These are phyloP conservation scores for Aphis gossypii DNA, from an alignment of 1,140 invertebrate species.

Conservation along the genomic window DNA sequence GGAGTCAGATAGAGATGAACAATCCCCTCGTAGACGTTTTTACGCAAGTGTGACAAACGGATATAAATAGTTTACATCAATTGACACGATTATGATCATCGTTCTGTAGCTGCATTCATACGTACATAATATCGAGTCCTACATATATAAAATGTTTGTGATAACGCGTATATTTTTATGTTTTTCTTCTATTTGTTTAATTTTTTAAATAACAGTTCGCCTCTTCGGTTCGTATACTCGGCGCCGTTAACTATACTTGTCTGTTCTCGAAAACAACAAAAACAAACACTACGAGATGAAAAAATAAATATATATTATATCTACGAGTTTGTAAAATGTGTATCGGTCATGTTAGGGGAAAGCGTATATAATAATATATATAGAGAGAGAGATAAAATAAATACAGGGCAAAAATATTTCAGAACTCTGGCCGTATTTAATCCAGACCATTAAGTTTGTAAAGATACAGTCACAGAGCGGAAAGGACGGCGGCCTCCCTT, in stretches of 20 bases:
- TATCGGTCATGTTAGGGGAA: constrained; percentile 12
- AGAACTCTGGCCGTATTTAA: constrained; percentile 52
- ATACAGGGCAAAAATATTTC: constrained; percentile 50
- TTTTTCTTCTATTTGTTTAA: neutral
- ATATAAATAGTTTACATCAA: constrained; percentile 49
- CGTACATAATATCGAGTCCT: neutral
- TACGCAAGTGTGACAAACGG: constrained; percentile 25
- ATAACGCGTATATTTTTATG: neutral
- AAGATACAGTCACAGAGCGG: constrained; percentile 50
- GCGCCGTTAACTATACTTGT: neutral
- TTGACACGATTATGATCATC: constrained; percentile 31
- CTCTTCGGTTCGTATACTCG: neutral
- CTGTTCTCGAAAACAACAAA: neutral
- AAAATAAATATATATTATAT: constrained; percentile 12
- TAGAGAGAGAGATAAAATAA: constrained; percentile 37
- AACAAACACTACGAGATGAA: neutral
- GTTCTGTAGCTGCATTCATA: neutral
- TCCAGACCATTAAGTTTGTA: constrained; percentile 54
- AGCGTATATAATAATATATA: neutral
- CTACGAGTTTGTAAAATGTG: neutral
- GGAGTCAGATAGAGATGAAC: constrained; percentile 20
- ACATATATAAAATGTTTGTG: neutral
- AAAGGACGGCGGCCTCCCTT: constrained; percentile 47
- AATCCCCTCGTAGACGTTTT: constrained; percentile 28
- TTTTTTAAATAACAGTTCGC: neutral